Conservation (phyloP, 2,888 invertebrate species). For the Epinotia nisella region DNA sequence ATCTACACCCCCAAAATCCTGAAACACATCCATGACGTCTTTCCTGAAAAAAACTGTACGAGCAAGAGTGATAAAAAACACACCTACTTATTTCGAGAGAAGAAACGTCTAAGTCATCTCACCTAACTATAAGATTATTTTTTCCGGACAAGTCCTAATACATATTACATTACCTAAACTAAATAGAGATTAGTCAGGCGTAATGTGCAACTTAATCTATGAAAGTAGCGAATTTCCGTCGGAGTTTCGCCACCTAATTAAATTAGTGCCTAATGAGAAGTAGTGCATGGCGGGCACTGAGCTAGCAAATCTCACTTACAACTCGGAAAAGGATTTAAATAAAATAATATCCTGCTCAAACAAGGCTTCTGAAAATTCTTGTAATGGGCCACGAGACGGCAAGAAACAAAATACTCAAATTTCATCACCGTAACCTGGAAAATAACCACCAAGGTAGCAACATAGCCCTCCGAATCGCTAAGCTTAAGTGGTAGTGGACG, state of each 20-base stretch:
- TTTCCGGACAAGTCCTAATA: neutral
- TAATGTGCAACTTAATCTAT: constrained; percentile 21
- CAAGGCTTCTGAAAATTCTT: neutral
- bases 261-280: constrained; percentile 36
- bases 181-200: constrained; percentile 4
- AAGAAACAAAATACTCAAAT: no score
- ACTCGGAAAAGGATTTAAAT: constrained; percentile 30
- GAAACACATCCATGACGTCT: no score
- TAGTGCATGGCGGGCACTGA: constrained; percentile 31
- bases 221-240: constrained; percentile 11
- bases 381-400: neutral
- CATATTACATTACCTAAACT: neutral
- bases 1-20: no score
- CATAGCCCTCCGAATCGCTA: no score
- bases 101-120: no score
- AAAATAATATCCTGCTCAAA: constrained; percentile 20
- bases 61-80: no score
- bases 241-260: constrained; percentile 33
- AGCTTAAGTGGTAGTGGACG: no score
- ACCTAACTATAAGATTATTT: neutral
- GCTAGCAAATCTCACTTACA: constrained; percentile 36
- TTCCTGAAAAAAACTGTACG: no score
- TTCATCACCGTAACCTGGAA: no score
- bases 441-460: no score
- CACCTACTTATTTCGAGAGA: no score